Base-by-base conservation (phyloP, 2,888 invertebrate species). In the Junonia oenone region DNA sequence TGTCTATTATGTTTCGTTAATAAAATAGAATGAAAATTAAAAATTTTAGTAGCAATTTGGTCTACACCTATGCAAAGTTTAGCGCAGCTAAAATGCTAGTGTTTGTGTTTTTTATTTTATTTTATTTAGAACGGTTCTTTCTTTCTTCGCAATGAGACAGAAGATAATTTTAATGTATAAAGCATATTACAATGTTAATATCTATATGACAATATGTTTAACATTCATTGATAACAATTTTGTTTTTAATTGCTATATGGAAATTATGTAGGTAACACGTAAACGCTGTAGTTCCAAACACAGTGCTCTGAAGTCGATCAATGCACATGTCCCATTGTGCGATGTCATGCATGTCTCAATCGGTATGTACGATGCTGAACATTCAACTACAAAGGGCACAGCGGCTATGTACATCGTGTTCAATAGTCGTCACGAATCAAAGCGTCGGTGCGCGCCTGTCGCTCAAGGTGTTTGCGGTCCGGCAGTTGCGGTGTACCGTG, bases 371-470 rank as follows among this genome's bases (percentile, higher is more conserved):
- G 73, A 69, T 60, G 61, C 61, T 59, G 61, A 75, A 81, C 81
- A 85, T 78, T 78, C 74, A 81, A 81, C 83, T 83, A 87, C 80
- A 67, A 68, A 68, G 81, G 79, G 81, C 80, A 68, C 75, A 77
- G 83, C 81, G 72, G 73, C 73, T 83, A 88, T 89, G 81, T 88
- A 89, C 88, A 89, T 72, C 75, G 78, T 83, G 69, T 75, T 69
- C 37, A 74, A 29, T 77, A 69, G 69, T 59, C 68, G 72, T 74
- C 63, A 64, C 71, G 76, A 74, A 71, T 75, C 76, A 79, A 87
- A 84, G 84, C 84, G 75, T 78, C 80, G 65, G 67, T 79, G 83
- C 75, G 79, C 81, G 86, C 89, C 89, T 83, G 89, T 88, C 81
- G 78, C 79, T 76, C 75, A 85, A 89, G 89, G 89, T 76, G 78